A percentile compares a stretch with the other conserved stretches of the same genome.
Evolutionary conservation across 92 coral and sea anemone genomes (phyloP).

Genomic region (Pocillopora grandis): DNA sequence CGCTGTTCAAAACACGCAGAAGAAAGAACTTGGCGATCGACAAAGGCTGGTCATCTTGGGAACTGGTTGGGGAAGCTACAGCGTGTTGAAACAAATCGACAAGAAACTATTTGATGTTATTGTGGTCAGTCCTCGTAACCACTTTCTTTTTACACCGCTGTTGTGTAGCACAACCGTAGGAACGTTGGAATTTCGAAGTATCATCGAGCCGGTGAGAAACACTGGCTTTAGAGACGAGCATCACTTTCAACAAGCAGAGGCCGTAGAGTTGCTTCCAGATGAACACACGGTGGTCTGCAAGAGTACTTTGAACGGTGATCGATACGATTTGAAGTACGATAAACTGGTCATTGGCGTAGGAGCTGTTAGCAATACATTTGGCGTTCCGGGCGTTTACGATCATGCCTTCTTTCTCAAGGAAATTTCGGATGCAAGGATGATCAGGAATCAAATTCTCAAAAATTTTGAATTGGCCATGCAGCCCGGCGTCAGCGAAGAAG

Average conservation of each 20-base stretch:
- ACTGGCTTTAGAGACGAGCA: constrained; percentile 98
- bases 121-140: constrained; percentile 95
- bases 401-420: constrained; percentile 94
- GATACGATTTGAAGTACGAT: constrained; percentile 72
- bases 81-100: constrained; percentile 85
- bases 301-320: constrained; percentile 80
- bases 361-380: constrained; percentile 92
- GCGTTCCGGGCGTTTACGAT: constrained; percentile 91
- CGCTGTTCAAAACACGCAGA: constrained; percentile 4
- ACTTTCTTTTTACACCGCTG: constrained; percentile 92
- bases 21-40: constrained; percentile 26
- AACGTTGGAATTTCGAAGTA: constrained; percentile 95
- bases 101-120: constrained; percentile 93
- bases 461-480: constrained; percentile 97
- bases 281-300: constrained; percentile 64
- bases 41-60: constrained; percentile 86
- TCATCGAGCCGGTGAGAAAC: constrained; percentile 93
- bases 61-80: constrained; percentile 99
- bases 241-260: constrained; percentile 95
- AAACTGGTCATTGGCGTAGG: constrained; percentile 96
- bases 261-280: constrained; percentile 64
- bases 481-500: constrained; percentile 80
- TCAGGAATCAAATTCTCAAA: constrained; percentile 91
- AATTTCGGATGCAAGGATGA: constrained; percentile 94
- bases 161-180: constrained; percentile 97